Evolutionary conservation across 1,140 invertebrate species (phyloP).

Genomic region (Drosophila azteca): DNA sequence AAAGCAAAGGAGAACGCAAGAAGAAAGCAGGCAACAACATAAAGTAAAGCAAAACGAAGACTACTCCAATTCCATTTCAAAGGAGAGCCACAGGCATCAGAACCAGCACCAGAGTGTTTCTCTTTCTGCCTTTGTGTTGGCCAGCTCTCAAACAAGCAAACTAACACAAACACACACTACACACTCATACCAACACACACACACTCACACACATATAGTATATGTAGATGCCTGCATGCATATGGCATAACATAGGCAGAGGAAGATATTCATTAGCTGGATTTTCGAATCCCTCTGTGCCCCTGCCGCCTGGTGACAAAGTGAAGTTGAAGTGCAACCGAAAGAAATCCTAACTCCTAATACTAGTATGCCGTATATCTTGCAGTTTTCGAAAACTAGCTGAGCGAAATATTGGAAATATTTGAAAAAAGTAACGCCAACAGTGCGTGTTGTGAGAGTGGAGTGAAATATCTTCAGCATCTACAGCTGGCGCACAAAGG

Average conservation of each 20-base stretch:
- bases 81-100: slow-evolving; percentile 1
- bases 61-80: slow-evolving; percentile 32
- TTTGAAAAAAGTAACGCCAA: slow-evolving; percentile 29
- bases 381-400: slow-evolving; percentile 22
- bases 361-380: slow-evolving; percentile 17
- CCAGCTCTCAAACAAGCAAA: slow-evolving; percentile 22
- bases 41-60: slow-evolving; percentile 40
- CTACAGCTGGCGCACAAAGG: slow-evolving; percentile 48
- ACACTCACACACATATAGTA: slow-evolving; percentile 13
- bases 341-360: slow-evolving; percentile 9
- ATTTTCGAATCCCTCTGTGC: slow-evolving; percentile 16
- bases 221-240: slow-evolving; percentile 13
- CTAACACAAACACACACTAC: slow-evolving; percentile 21
- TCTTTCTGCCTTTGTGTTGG: slow-evolving; percentile 17
- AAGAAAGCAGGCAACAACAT: slow-evolving; percentile 24
- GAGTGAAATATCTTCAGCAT: slow-evolving; percentile 15
- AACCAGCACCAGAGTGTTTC: slow-evolving; percentile 2
- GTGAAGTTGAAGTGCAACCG: slow-evolving; percentile 42
- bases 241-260: slow-evolving; percentile 40
- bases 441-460: slow-evolving; percentile 60
- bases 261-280: slow-evolving; percentile 31
- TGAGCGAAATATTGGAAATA: slow-evolving; percentile 7
- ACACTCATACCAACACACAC: slow-evolving; percentile 8
- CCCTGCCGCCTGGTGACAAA: slow-evolving; percentile 23
- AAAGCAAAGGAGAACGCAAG: slow-evolving; percentile 13